A percentile compares a stretch with the other conserved stretches of the same genome.
Evolutionary conservation across 2,797 vertebrate species (phyloP).

Genomic region (Acanthurus tractus): DNA sequence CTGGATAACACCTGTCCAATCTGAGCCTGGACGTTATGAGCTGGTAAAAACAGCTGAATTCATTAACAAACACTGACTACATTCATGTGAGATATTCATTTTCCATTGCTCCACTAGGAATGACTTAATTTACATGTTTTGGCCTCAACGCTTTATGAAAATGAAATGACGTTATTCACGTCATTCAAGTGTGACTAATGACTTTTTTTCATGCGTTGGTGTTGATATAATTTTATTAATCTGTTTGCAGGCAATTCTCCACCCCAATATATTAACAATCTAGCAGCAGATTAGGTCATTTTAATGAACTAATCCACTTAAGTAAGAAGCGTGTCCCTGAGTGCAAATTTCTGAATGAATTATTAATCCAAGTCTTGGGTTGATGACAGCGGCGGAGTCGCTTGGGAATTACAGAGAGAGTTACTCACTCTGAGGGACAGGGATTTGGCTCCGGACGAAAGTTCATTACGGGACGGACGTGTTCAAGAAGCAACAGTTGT

Average conservation of each 20-base stretch:
- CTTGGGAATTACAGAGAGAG: slow-evolving; percentile 27
- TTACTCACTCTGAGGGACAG: slow-evolving; percentile 28
- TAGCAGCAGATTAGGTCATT: slow-evolving; percentile 48
- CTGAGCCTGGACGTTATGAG: slow-evolving; percentile 55
- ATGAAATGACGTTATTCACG: slow-evolving; percentile 64
- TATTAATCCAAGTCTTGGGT: slow-evolving; percentile 43
- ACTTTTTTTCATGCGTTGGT: slow-evolving; percentile 53
- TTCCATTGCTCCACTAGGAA: slow-evolving; percentile 62
- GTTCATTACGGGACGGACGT: slow-evolving; percentile 44
- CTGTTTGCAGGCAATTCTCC: slow-evolving; percentile 37
- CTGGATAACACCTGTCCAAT: slow-evolving; percentile 62
- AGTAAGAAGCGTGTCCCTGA: slow-evolving; percentile 39
- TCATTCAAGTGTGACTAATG: slow-evolving; percentile 57
- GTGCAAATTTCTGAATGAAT: slow-evolving; percentile 64
- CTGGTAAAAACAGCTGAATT: slow-evolving; percentile 68
- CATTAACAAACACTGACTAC: slow-evolving; percentile 72
- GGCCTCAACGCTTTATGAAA: slow-evolving; percentile 56
- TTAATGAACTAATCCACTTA: slow-evolving; percentile 64
- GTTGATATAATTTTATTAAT: slow-evolving; percentile 72
- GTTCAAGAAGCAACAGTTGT: slow-evolving; percentile 22
- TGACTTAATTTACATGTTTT: slow-evolving; percentile 72
- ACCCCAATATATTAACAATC: slow-evolving; percentile 62
- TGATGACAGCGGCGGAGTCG: slow-evolving; percentile 43
- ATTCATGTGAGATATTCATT: slow-evolving; percentile 69
- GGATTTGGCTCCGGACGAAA: slow-evolving; percentile 37